These are phyloP conservation scores for Corythornis vintsioides DNA, from an alignment of 2,113 vertebrate genomes.

Conservation along the genomic window DNA sequence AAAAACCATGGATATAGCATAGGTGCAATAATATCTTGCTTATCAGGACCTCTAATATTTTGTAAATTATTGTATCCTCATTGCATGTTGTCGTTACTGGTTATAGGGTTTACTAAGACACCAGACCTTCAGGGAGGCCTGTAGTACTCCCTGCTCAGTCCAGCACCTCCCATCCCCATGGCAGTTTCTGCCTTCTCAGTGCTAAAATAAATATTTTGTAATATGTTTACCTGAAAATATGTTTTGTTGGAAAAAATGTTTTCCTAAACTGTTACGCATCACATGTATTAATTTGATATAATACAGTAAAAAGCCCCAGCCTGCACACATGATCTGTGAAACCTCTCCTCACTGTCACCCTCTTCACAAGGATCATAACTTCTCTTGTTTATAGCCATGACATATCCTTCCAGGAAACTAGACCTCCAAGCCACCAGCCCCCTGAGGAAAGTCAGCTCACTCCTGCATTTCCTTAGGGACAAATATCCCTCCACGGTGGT, in stretches of 20 bases:
- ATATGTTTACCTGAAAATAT: neutral
- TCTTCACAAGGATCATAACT: neutral
- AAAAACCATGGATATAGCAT: neutral
- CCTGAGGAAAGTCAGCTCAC: accelerated
- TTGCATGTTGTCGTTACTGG: neutral
- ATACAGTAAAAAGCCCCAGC: neutral
- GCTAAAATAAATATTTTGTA: neutral
- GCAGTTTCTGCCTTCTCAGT: neutral
- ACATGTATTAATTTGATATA: neutral
- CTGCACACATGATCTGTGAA: neutral
- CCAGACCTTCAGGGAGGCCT: too few relatives aligned
- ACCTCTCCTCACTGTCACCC: neutral
- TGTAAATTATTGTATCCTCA: neutral
- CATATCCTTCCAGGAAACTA: neutral
- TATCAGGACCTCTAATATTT: neutral
- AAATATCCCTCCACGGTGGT: neutral
- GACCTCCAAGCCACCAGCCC: neutral
- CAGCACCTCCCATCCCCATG: neutral
- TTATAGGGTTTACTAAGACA: neutral
- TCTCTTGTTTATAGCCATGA: neutral
- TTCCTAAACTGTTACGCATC: neutral
- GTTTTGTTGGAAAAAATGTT: neutral
- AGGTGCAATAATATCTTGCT: neutral
- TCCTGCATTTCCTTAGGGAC: neutral
- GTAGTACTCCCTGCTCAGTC: neutral